Evolutionary conservation across 2,888 invertebrate species (phyloP), one percentile per base, ranked within the genome.

Genomic region (Plusia festucae): DNA sequence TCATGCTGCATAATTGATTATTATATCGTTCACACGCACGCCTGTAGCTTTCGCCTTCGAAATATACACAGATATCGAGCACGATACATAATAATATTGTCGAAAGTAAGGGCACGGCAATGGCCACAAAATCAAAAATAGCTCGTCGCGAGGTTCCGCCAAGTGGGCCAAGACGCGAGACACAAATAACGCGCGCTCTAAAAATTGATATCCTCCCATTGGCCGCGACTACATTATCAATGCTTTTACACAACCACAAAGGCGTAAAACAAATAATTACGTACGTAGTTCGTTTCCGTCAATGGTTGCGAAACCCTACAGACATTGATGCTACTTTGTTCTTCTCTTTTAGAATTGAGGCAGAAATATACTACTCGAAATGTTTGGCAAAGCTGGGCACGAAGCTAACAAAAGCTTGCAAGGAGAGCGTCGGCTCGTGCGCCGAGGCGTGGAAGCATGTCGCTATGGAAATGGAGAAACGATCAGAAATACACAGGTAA

Each of bases 381-480:
- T 97, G 97, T 71, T 95, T 99, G 74, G 96, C 97, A 67, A 99
- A 98, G 94, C 96, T 99, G 82, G 98, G 98, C 73, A 96, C 96
- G 52, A 99, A 99, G 94, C 94, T 99, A 76, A 96, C 97, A 82
- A 97, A 98, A 91, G 97, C 98, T 0, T 97, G 97, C 89, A 96
- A 97, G 71, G 97, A 97, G 85, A 96, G 97, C 78, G 96, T 97
- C 44, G 97, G 97, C 57, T 97, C 97, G 57, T 96, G 99, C 81
- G 97, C 98, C 79, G 98, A 98, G 82, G 98, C 98, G 61, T 99
- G 99, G 98, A 97, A 98, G 91, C 96, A 97, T 76, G 98, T 98
- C 69, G 98, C 98, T 58, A 95, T 97, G n/a, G 98, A 98, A 93
- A 97, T 99, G 97, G 99, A 99, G 91, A 96, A 97, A 76, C 97